phyloP scores from a whole-genome alignment of 2,888 invertebrate genomes.

The Acanthosoma haemorrhoidale region DNA sequence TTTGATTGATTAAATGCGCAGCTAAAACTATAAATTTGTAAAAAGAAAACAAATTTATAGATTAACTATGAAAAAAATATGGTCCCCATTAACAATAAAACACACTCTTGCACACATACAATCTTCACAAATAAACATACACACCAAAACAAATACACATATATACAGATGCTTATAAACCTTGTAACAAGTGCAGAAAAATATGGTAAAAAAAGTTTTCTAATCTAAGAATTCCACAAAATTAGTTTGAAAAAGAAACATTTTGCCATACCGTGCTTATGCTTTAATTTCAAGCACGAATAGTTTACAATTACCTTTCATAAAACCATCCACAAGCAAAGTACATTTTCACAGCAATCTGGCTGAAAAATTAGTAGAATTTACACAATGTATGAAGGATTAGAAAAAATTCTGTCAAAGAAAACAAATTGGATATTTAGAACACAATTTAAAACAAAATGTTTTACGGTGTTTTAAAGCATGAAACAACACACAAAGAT shows the following conservation, averaged over 20 bases:
- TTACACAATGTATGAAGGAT: constrained; percentile 11
- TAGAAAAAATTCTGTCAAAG: not conserved
- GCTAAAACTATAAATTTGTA: too few species aligned
- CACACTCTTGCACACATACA: too few species aligned
- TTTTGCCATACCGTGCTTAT: constrained; percentile 27
- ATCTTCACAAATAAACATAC: not conserved
- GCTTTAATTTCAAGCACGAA: constrained; percentile 24
- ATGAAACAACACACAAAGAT: not conserved
- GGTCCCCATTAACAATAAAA: too few species aligned
- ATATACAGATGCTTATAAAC: not conserved
- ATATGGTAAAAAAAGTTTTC: not conserved
- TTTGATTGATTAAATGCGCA: too few species aligned
- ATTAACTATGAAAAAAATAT: too few species aligned
- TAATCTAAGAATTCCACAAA: constrained; percentile 22
- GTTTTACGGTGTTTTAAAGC: too few species aligned
- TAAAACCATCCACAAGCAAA: constrained; percentile 82
- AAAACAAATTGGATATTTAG: too few species aligned
- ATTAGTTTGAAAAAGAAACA: constrained; percentile 17
- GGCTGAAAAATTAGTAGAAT: constrained; percentile 56
- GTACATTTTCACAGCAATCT: constrained; percentile 75
- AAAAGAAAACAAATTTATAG: too few species aligned
- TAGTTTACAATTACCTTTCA: constrained; percentile 58
- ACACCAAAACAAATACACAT: not conserved
- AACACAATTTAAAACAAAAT: not conserved
- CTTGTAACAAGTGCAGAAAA: not conserved